phyloP scores from a whole-genome alignment of 1,140 invertebrate genomes.

The Phenacoccus solenopsis region DNA sequence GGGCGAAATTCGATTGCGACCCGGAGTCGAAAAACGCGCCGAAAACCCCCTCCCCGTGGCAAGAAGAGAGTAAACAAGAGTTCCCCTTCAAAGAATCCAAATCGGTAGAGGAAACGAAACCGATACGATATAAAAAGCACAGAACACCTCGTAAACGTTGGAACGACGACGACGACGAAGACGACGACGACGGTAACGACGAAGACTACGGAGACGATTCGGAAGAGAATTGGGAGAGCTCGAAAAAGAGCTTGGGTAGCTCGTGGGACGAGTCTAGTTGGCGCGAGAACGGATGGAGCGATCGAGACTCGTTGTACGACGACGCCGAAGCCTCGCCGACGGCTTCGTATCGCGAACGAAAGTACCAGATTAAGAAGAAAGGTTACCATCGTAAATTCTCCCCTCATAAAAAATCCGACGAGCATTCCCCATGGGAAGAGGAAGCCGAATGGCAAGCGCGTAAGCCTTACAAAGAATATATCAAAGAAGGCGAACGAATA shows the following conservation, averaged over 20 bases:
- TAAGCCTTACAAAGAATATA: conserved; percentile 6
- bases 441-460: conserved; percentile 19
- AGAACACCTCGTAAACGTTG: conserved; percentile 34
- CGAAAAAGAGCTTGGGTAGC: conserved; percentile 24
- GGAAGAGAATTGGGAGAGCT: conserved; percentile 29
- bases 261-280: conserved; percentile 27
- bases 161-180: conserved; percentile 22
- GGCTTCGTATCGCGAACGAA: conserved; percentile 14
- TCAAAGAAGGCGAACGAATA: conserved; percentile 16
- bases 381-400: conserved; percentile 19
- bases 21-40: neutral
- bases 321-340: conserved; percentile 22
- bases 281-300: conserved; percentile 32
- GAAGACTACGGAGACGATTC: conserved; percentile 29
- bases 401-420: neutral
- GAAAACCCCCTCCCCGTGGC: conserved; percentile 27
- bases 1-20: conserved; percentile 18
- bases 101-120: conserved; percentile 9
- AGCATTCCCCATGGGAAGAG: conserved; percentile 47
- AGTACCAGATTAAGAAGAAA: neutral
- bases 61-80: conserved; percentile 16
- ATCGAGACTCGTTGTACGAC: conserved; percentile 31
- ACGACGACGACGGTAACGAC: conserved; percentile 25
- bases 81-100: conserved; percentile 18
- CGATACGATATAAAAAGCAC: conserved; percentile 25